Base-by-base conservation (phyloP, 1,140 invertebrate species). In the Thaumatotibia leucotreta region DNA sequence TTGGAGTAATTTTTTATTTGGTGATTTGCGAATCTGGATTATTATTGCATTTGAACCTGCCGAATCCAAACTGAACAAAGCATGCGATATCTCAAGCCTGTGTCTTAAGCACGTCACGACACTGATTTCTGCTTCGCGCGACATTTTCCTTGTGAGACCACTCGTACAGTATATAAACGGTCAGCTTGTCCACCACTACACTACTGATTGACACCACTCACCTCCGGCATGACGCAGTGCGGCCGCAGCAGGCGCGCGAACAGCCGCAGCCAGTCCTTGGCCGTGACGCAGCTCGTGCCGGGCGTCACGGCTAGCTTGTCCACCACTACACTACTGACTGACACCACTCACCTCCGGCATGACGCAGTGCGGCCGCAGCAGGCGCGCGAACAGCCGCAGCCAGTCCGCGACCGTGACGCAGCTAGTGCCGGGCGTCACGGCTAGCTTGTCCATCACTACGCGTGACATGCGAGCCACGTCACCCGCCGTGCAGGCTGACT, bases 381-480 rank as follows among this genome's bases (percentile, higher is more conserved):
- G 92, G 1, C 61, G 91, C 82, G 68, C 94, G 92, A 95, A 93
- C 64, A 95, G 83, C 29, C 92, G 92, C 73, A 95, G 90, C 87
- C 95, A 95, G 71, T 93, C 93, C 61, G 95, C 89, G 49, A 94
- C 84, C 9, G 94, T 95, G 35, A 95, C 89, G 91, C 93, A 69
- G 91, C 89, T 67, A 88, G 86, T 63, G 29, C 74, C 72, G 22
- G 91, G 90, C 17, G 92, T 92, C 68, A 93, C 92, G 72, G 93
- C 93, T 75, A 96, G 91, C 84, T 96, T 96, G 83, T 94, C 93
- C 24, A 84, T 88, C 73, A 96, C 94, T 45, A 96, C 93, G 33
- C 92, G 93, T 32, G 95, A 94, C 95, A 96, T 96, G 65, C 95
- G 94, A 24, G 92, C 90, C 64, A 96, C 92, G 89, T 96, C 95